phyloP scores from a whole-genome alignment of 2,113 vertebrate genomes.

The Aptenodytes forsteri region DNA sequence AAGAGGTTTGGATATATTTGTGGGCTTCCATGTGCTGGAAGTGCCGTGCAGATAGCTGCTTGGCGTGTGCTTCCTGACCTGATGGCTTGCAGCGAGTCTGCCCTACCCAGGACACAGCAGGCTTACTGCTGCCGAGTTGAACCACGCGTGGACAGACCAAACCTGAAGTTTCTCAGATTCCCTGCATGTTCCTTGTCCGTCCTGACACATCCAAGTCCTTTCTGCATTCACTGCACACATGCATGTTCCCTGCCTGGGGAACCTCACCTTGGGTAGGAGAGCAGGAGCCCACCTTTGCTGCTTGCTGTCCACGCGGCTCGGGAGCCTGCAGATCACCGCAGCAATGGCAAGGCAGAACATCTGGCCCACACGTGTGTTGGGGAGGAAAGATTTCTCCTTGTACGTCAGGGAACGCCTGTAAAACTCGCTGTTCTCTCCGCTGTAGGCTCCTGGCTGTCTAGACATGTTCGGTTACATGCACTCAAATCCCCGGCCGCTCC shows the following conservation, averaged over 20 bases:
- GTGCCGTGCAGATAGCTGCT: neutral
- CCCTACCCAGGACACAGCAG: neutral
- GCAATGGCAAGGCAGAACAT: neutral
- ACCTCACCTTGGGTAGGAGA: neutral
- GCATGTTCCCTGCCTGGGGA: neutral
- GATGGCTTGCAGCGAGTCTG: neutral
- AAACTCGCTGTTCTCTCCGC: neutral
- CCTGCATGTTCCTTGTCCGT: neutral
- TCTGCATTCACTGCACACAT: fast-evolving
- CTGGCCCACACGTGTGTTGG: neutral
- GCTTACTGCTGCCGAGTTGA: neutral
- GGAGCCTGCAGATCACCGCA: fast-evolving
- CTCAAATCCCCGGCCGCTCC: neutral
- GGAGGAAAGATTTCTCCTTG: neutral
- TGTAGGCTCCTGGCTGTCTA: conserved; percentile 11
- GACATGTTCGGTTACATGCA: neutral
- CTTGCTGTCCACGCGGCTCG: fast-evolving
- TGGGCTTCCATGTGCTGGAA: neutral
- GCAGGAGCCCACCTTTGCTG: neutral
- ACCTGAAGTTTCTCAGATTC: neutral
- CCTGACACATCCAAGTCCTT: neutral
- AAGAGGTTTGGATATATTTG: neutral
- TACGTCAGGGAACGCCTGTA: neutral
- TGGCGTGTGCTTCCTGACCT: no score
- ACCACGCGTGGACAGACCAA: fast-evolving